Conservation (phyloP, 2,113 vertebrate genomes). For the Athene cunicularia region DNA sequence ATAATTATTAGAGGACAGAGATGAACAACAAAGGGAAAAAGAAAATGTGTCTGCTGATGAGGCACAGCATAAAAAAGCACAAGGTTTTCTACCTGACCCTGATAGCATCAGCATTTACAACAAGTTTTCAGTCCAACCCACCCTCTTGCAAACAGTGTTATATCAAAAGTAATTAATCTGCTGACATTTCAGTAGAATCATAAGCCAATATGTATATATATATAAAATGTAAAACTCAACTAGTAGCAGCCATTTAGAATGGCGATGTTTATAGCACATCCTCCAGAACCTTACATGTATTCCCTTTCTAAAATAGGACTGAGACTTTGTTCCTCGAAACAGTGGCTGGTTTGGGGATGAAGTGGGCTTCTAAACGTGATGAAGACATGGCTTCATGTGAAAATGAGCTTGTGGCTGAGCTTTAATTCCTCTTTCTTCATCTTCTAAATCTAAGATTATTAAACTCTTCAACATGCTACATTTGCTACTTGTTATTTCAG, state of each 20-base stretch:
- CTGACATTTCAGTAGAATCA: neutral
- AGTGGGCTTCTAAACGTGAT: neutral
- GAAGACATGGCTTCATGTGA: neutral
- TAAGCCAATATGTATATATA: neutral
- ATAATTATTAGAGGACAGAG: neutral
- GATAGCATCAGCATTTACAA: neutral
- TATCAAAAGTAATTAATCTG: neutral
- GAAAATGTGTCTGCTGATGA: neutral
- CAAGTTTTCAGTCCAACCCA: neutral
- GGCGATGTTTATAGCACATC: accelerated
- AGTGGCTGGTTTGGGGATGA: neutral
- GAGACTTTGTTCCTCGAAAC: neutral
- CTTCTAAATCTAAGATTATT: neutral
- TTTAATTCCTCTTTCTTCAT: neutral
- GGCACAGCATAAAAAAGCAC: neutral
- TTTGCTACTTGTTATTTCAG: neutral
- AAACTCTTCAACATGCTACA: neutral
- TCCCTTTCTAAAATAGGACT: neutral
- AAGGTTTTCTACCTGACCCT: neutral
- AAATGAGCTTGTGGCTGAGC: neutral
- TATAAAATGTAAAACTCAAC: neutral
- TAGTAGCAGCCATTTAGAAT: neutral
- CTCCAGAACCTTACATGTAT: too few relatives aligned
- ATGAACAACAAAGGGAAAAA: neutral
- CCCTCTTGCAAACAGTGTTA: neutral